Conservation (phyloP, 2,797 vertebrate species). For the Bradypodion pumilum region DNA sequence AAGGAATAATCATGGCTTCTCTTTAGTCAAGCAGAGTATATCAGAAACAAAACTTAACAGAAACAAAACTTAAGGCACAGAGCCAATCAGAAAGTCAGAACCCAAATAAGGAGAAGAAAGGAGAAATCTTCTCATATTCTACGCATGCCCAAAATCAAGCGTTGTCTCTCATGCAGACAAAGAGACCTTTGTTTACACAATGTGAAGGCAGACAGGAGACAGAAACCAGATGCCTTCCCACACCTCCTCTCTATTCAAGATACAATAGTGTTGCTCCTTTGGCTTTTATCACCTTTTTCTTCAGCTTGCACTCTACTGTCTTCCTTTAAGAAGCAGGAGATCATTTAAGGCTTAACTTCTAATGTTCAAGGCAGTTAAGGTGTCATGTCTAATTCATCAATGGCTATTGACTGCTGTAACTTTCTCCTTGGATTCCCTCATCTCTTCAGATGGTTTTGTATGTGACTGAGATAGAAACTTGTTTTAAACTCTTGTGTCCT, state of each 20-base stretch:
- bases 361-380: constrained; percentile 70
- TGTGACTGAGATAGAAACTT: background rate
- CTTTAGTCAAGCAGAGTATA: too few relatives aligned
- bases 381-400: constrained; percentile 72
- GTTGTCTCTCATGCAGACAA: too few relatives aligned
- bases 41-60: too few relatives aligned
- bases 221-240: too few relatives aligned
- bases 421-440: constrained; percentile 38
- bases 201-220: too few relatives aligned
- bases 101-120: too few relatives aligned
- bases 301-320: constrained; percentile 55
- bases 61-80: too few relatives aligned
- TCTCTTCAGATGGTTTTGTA: background rate
- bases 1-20: too few relatives aligned
- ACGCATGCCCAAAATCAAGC: too few relatives aligned
- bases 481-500: constrained; percentile 3
- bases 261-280: constrained; percentile 51
- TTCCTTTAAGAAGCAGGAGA: constrained; percentile 70
- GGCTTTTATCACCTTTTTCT: constrained; percentile 64
- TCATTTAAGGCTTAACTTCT: constrained; percentile 67
- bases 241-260: constrained; percentile 47
- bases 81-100: too few relatives aligned
- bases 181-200: too few relatives aligned
- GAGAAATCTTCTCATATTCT: too few relatives aligned
- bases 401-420: constrained; percentile 59